phyloP scores from a whole-genome alignment of 2,797 vertebrate species.

The Rhinichthys osculus region DNA sequence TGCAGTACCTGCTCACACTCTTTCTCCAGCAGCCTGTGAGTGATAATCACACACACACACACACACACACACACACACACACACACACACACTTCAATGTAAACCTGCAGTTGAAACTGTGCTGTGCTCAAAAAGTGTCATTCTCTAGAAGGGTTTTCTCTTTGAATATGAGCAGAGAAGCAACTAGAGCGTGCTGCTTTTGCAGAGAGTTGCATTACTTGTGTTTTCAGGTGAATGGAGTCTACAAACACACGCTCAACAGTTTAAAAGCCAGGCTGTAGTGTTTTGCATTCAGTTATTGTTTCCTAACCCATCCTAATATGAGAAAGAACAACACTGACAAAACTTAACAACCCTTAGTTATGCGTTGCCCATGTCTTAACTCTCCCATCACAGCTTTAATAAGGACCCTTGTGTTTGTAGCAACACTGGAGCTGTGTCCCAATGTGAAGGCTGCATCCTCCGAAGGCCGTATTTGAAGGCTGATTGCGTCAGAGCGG shows the following conservation, averaged over 20 bases:
- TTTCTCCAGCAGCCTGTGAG: conserved; percentile 15
- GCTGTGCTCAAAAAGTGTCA: not conserved
- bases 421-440: not conserved
- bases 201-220: not conserved
- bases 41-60: conserved; percentile 63
- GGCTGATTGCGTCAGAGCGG: too few species aligned
- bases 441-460: too few species aligned
- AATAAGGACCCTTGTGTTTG: conserved; percentile 35
- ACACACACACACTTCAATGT: conserved; percentile 48
- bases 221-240: conserved; percentile 8
- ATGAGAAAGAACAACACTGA: not conserved
- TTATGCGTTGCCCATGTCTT: conserved; percentile 46
- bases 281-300: conserved; percentile 58
- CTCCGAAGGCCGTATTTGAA: too few species aligned
- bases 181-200: not conserved
- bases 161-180: conserved; percentile 3
- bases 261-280: not conserved
- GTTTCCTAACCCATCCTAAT: conserved; percentile 38
- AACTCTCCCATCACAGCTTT: conserved; percentile 16
- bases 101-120: not conserved
- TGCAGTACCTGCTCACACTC: conserved; percentile 65
- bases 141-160: not conserved
- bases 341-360: not conserved
- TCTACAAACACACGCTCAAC: not conserved
- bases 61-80: conserved; percentile 62